Evolutionary conservation across 1,140 invertebrate species (phyloP).

Genomic region (Philopotamus ludificatus): DNA sequence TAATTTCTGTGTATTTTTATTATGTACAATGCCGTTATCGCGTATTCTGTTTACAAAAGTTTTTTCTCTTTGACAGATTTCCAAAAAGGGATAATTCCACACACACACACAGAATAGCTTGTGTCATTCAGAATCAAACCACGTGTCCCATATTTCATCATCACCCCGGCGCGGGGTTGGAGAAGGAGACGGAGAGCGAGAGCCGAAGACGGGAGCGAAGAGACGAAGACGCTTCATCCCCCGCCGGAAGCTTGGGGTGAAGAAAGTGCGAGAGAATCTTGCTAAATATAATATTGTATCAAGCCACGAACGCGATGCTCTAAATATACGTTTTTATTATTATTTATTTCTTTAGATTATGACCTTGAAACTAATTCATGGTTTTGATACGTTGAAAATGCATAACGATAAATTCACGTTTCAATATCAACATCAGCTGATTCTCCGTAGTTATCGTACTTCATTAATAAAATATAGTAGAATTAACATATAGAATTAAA

Average conservation of each 20-base stretch:
- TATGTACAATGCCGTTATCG: too few species aligned
- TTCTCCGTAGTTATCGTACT: too few species aligned
- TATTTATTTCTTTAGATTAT: background rate
- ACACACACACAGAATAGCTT: conserved; percentile 45
- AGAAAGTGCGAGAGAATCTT: conserved; percentile 41
- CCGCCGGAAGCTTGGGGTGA: conserved; percentile 29
- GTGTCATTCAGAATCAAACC: conserved; percentile 66
- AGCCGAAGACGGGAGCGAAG: background rate
- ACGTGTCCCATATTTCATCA: conserved; percentile 68
- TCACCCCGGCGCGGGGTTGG: conserved; percentile 51
- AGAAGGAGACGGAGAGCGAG: conserved; percentile 8
- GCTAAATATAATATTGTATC: conserved; percentile 41
- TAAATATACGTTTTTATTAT: background rate
- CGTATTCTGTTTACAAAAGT: too few species aligned
- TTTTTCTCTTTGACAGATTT: too few species aligned
- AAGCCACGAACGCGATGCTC: background rate
- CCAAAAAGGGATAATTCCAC: too few species aligned
- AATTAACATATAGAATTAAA: too few species aligned
- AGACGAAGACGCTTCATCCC: conserved; percentile 19
- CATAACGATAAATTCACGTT: background rate
- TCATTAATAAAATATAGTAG: too few species aligned
- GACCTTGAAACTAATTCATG: conserved; percentile 2
- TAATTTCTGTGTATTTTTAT: too few species aligned
- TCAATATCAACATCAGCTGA: background rate
- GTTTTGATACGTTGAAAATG: background rate